Percentiles rank a stretch among this genome's conserved stretches.
These are phyloP conservation scores for Alcis repandata DNA, from an alignment of 2,888 invertebrate genomes.

Conservation along the genomic window DNA sequence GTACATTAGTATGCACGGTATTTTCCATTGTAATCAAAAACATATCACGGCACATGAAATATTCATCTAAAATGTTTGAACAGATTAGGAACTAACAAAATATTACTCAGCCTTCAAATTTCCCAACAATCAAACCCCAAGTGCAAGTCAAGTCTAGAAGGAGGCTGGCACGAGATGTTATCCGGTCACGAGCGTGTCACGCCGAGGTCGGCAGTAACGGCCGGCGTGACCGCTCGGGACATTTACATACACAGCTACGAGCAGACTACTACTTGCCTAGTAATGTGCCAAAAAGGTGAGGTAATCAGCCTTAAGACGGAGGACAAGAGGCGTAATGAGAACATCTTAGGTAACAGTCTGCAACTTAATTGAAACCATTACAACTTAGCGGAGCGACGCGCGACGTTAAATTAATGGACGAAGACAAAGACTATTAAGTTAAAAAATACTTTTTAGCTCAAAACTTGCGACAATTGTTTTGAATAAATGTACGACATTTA, in stretches of 20 bases:
- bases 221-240: constrained; percentile 49
- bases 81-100: no score
- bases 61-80: no score
- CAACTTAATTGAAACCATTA: constrained; percentile 9
- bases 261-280: constrained; percentile 18
- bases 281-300: constrained; percentile 29
- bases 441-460: neutral
- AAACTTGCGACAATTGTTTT: no score
- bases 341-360: constrained; percentile 11
- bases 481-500: no score
- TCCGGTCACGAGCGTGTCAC: constrained; percentile 56
- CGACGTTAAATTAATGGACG: neutral
- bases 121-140: neutral
- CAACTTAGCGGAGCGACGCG: constrained; percentile 7
- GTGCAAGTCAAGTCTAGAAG: neutral
- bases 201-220: constrained; percentile 50
- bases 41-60: no score
- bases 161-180: constrained; percentile 50
- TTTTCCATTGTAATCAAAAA: neutral
- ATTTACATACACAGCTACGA: constrained; percentile 32
- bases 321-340: constrained; percentile 11
- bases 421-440: neutral
- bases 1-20: no score
- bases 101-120: neutral
- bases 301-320: constrained; percentile 5